Percentiles rank a stretch among this genome's conserved stretches.
These are phyloP conservation scores for Pterophyllum scalare DNA, from an alignment of 2,113 vertebrate genomes.

Conservation along the genomic window DNA sequence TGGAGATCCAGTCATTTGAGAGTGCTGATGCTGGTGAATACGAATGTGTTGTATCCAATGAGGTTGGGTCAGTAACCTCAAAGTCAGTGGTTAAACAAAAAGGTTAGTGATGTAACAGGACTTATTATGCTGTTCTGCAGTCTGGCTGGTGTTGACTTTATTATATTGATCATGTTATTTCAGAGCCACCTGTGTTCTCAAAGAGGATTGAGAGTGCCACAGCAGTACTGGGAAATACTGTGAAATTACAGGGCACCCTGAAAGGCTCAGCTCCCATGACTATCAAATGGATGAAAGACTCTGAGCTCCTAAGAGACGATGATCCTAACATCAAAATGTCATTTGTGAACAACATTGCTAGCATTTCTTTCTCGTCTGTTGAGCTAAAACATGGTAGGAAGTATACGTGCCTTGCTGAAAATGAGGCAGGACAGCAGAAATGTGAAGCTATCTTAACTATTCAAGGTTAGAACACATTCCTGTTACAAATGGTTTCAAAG, in stretches of 20 bases:
- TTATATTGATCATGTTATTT: constrained; percentile 29
- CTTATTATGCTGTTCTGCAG: too few relatives aligned
- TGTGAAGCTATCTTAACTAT: constrained; percentile 89
- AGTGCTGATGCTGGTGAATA: constrained; percentile 91
- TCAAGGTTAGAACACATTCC: constrained; percentile 88
- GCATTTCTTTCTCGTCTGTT: constrained; percentile 85
- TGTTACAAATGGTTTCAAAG: background rate
- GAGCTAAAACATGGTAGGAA: constrained; percentile 86
- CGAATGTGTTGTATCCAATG: constrained; percentile 89
- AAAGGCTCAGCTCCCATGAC: constrained; percentile 93
- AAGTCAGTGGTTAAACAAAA: constrained; percentile 85
- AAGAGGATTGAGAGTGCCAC: constrained; percentile 92
- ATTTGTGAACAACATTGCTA: constrained; percentile 86
- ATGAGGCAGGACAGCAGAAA: constrained; percentile 93
- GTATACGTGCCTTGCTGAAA: constrained; percentile 92
- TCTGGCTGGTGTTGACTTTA: background rate
- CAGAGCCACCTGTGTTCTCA: constrained; percentile 92
- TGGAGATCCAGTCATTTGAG: constrained; percentile 93
- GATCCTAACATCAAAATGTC: constrained; percentile 86
- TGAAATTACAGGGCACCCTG: constrained; percentile 87
- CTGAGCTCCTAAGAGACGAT: constrained; percentile 89
- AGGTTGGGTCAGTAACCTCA: constrained; percentile 89
- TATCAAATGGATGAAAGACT: constrained; percentile 92
- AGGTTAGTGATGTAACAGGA: constrained; percentile 85
- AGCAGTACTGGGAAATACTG: constrained; percentile 86